phyloP scores from a whole-genome alignment of 2,113 vertebrate species.

The Carlito syrichta region DNA sequence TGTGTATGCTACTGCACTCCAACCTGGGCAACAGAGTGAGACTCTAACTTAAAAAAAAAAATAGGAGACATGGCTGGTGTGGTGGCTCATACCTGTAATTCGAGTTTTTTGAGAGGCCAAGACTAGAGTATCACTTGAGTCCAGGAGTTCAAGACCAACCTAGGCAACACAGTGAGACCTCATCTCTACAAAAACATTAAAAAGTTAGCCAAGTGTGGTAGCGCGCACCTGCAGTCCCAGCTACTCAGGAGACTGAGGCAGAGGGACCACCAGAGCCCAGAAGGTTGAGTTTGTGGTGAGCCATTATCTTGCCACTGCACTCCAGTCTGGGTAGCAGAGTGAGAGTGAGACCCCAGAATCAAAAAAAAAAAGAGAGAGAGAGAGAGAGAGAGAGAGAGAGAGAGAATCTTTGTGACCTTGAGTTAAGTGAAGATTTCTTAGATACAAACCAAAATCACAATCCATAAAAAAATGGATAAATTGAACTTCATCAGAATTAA shows the following conservation, averaged over 20 bases:
- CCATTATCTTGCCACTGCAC: not conserved
- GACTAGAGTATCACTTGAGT: not conserved
- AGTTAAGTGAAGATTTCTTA: not conserved
- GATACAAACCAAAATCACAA: too few relatives aligned
- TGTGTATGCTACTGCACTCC: not conserved
- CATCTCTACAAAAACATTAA: not conserved
- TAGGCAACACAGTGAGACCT: not conserved
- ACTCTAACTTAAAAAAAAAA: not conserved
- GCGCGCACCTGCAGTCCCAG: not conserved
- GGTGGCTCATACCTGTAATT: not conserved
- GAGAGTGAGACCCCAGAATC: too few relatives aligned
- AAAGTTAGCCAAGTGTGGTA: not conserved
- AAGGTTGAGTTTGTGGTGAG: not conserved
- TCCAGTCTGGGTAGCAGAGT: not conserved
- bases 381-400: too few relatives aligned
- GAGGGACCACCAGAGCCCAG: not conserved
- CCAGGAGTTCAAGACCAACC: not conserved
- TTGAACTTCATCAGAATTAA: not conserved
- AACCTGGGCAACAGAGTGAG: not conserved
- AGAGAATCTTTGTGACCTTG: not conserved
- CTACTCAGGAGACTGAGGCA: not conserved
- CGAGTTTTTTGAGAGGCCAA: not conserved
- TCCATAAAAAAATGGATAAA: not conserved
- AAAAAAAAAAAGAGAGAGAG: too few relatives aligned
- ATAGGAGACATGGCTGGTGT: not conserved